Conservation (phyloP, 2,888 invertebrate species). For the Zygaena filipendulae region DNA sequence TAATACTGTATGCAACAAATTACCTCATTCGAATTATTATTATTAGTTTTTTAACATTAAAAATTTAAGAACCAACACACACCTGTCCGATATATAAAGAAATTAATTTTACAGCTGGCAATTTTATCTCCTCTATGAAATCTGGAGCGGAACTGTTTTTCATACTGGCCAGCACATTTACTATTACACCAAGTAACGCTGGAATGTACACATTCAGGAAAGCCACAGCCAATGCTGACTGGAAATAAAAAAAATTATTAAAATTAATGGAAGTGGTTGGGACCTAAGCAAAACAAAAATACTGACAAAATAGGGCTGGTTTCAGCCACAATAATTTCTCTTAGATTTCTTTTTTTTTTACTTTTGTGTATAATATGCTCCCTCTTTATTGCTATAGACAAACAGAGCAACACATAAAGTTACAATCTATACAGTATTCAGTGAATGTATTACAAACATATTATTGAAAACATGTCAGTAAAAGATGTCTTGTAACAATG, state of each 20-base stretch:
- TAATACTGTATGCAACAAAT: too few species aligned
- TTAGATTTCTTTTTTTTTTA: too few species aligned
- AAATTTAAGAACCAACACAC: too few species aligned
- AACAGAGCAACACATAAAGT: too few species aligned
- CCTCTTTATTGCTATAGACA: not conserved
- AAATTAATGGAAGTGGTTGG: not conserved
- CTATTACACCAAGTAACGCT: conserved; percentile 81
- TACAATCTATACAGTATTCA: too few species aligned
- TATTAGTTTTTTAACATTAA: too few species aligned
- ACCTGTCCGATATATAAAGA: conserved; percentile 81
- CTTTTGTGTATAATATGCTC: not conserved
- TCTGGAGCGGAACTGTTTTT: conserved; percentile 37
- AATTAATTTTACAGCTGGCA: conserved; percentile 75
- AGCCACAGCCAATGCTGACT: conserved; percentile 91
- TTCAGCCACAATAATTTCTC: too few species aligned
- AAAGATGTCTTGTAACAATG: too few species aligned
- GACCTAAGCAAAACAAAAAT: not conserved
- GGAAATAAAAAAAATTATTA: conserved; percentile 32
- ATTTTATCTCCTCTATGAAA: conserved; percentile 71
- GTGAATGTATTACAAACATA: too few species aligned
- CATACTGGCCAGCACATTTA: conserved; percentile 72
- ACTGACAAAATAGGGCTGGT: not conserved
- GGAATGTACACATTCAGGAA: conserved; percentile 92
- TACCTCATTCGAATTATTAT: too few species aligned
- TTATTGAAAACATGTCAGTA: too few species aligned